These are phyloP conservation scores for Mesoligia furuncula DNA, from an alignment of 2,888 invertebrate species.

Conservation along the genomic window DNA sequence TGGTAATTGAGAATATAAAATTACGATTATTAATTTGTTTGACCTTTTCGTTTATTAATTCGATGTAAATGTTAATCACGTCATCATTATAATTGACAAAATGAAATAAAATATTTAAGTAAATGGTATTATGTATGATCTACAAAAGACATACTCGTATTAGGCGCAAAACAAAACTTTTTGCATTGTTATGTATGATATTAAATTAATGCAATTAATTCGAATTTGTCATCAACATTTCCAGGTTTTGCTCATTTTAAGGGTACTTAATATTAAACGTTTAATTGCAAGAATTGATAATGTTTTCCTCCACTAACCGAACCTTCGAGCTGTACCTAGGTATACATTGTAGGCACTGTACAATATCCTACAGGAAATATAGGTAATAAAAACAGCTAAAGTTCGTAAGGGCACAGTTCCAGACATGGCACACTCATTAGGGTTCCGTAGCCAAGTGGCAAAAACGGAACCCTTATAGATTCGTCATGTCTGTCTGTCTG, in stretches of 20 bases:
- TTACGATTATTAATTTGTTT: slow-evolving; percentile 3
- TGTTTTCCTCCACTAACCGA: slow-evolving; percentile 23
- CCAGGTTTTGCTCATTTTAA: background rate
- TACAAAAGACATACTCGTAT: too few relatives aligned
- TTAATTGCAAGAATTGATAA: slow-evolving; percentile 7
- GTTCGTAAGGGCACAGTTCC: background rate
- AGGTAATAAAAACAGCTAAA: slow-evolving; percentile 15
- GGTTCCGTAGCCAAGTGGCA: too few relatives aligned
- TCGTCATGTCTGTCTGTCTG: too few relatives aligned
- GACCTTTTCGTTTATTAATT: slow-evolving; percentile 9
- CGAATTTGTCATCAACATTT: slow-evolving; percentile 1
- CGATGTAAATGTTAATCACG: background rate
- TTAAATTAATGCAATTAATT: slow-evolving; percentile 3
- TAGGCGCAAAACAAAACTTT: background rate
- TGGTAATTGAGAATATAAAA: slow-evolving; percentile 2
- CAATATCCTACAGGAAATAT: background rate
- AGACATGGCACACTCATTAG: background rate
- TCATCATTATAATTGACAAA: background rate
- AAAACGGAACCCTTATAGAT: too few relatives aligned
- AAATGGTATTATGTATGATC: too few relatives aligned
- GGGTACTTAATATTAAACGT: background rate
- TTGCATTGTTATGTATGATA: background rate
- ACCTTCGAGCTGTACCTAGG: background rate
- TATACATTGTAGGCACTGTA: background rate
- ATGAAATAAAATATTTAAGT: too few relatives aligned